Conservation (phyloP, 2,797 vertebrate genomes). For the Peromyscus eremicus region DNA sequence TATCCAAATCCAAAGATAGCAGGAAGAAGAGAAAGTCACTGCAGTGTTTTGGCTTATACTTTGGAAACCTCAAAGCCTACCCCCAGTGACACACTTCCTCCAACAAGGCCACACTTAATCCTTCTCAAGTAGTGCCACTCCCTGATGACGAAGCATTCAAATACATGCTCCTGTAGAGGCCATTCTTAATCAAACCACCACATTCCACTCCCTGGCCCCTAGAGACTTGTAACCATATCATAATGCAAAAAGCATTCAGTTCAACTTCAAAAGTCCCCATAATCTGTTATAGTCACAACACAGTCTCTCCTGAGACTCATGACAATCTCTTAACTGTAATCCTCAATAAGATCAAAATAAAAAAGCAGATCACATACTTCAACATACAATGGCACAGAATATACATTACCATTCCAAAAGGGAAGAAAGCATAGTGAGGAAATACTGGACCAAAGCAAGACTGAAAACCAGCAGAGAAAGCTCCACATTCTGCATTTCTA, state of each 20-base stretch:
- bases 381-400: not conserved
- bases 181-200: too few relatives aligned
- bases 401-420: not conserved
- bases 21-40: not conserved
- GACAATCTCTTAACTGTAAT: not conserved
- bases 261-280: not conserved
- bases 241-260: not conserved
- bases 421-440: not conserved
- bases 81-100: not conserved
- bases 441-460: not conserved
- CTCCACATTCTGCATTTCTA: not conserved
- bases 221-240: not conserved
- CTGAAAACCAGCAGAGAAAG: not conserved
- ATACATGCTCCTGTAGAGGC: not conserved
- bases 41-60: not conserved
- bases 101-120: not conserved
- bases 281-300: not conserved
- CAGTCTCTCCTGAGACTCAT: not conserved
- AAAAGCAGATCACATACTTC: not conserved
- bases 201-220: not conserved
- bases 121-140: not conserved
- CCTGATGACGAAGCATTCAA: not conserved
- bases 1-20: not conserved
- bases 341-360: not conserved
- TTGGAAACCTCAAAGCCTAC: not conserved